A percentile compares a stretch with the other conserved stretches of the same genome.
Conservation (phyloP, 1,140 invertebrate genomes). For the Dendrolimus kikuchii region DNA sequence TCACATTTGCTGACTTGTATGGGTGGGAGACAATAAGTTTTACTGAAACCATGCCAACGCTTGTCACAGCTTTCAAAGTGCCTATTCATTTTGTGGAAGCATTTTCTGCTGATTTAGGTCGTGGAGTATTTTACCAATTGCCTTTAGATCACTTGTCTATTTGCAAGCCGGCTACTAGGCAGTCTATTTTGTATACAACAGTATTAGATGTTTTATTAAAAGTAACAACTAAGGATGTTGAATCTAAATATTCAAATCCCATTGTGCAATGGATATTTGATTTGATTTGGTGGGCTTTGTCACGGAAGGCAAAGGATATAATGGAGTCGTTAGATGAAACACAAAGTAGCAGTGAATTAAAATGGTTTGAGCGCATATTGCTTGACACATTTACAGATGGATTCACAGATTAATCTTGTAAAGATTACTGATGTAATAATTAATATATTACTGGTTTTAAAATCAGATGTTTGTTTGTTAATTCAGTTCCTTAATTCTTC, state of each 20-base stretch:
- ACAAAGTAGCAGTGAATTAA: slow-evolving; percentile 20
- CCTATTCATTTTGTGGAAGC: slow-evolving; percentile 78
- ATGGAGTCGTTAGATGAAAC: slow-evolving; percentile 31
- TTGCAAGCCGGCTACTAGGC: slow-evolving; percentile 83
- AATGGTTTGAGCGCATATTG: slow-evolving; percentile 35
- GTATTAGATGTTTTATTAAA: slow-evolving; percentile 50
- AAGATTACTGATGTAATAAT: neutral
- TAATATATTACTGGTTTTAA: too few species aligned
- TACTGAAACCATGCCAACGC: slow-evolving; percentile 81
- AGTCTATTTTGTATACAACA: slow-evolving; percentile 59
- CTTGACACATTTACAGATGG: slow-evolving; percentile 36
- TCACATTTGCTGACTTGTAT: slow-evolving; percentile 71
- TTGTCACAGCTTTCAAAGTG: slow-evolving; percentile 75
- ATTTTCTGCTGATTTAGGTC: slow-evolving; percentile 81
- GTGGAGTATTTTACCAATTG: slow-evolving; percentile 83
- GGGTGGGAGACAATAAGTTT: slow-evolving; percentile 81
- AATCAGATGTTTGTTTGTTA: too few species aligned
- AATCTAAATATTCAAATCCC: slow-evolving; percentile 27
- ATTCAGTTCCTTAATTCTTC: too few species aligned
- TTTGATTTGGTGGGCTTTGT: slow-evolving; percentile 18
- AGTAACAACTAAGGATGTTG: slow-evolving; percentile 28
- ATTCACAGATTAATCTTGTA: slow-evolving; percentile 20
- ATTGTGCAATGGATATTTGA: slow-evolving; percentile 25
- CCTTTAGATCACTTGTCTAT: slow-evolving; percentile 84
- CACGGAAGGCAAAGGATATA: slow-evolving; percentile 20